Evolutionary conservation across 2,113 vertebrate species (phyloP).

Genomic region (Gadus macrocephalus): DNA sequence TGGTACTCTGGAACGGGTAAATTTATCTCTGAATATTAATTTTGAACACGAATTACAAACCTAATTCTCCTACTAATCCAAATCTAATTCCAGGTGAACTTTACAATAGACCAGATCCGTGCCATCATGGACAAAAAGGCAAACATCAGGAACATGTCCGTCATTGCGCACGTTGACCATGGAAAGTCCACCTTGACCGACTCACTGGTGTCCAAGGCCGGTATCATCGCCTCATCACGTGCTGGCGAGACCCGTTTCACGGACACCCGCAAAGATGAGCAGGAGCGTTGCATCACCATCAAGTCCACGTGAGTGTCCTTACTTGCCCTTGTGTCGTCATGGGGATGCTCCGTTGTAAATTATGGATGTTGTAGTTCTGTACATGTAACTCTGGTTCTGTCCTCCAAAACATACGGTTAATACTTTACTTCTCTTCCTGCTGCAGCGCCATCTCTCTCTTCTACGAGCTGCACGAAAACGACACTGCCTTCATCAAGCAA

Average conservation of each 20-base stretch:
- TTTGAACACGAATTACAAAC: no score
- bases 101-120: slow-evolving; percentile 96
- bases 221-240: slow-evolving; percentile 88
- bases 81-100: slow-evolving; percentile 81
- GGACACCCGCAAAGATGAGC: slow-evolving; percentile 92
- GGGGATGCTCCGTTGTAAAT: not conserved
- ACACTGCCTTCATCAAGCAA: slow-evolving; percentile 95
- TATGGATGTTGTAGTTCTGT: no score
- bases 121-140: slow-evolving; percentile 98
- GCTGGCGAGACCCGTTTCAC: slow-evolving; percentile 95
- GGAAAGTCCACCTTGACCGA: slow-evolving; percentile 94
- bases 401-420: no score
- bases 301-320: slow-evolving; percentile 87
- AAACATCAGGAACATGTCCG: slow-evolving; percentile 98
- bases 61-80: not conserved
- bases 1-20: no score
- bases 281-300: slow-evolving; percentile 96
- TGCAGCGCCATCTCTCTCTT: slow-evolving; percentile 89
- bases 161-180: slow-evolving; percentile 95
- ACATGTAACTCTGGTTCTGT: no score
- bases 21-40: no score
- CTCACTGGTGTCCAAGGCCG: slow-evolving; percentile 95
- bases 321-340: not conserved
- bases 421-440: no score
- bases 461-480: slow-evolving; percentile 84